Conservation (phyloP, 1,140 invertebrate species). For the Aricia agestis region DNA sequence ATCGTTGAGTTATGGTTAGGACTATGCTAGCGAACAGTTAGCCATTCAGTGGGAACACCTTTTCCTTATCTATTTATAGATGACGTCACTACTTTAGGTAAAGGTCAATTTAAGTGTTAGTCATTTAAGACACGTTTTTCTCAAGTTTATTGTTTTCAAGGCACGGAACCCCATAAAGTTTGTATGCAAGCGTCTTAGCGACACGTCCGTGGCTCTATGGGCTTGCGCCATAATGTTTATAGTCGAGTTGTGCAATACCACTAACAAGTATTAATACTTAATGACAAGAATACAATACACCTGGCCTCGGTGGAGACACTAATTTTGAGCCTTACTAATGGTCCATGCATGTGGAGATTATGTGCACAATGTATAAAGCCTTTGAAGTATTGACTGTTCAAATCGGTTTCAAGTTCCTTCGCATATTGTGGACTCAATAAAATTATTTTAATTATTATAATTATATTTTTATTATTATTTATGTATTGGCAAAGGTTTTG, state of each 20-base stretch:
- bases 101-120: too few relatives aligned
- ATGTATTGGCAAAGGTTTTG: too few relatives aligned
- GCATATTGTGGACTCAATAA: background rate
- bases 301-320: slow-evolving; percentile 16
- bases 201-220: slow-evolving; percentile 10
- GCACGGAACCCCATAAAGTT: background rate
- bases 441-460: too few relatives aligned
- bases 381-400: background rate
- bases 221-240: slow-evolving; percentile 35
- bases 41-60: too few relatives aligned
- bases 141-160: background rate
- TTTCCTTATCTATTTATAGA: too few relatives aligned
- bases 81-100: too few relatives aligned
- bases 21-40: too few relatives aligned
- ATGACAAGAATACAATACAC: slow-evolving; percentile 26
- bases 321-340: slow-evolving; percentile 13
- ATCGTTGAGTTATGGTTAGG: too few relatives aligned
- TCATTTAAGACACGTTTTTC: too few relatives aligned
- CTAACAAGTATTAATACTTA: slow-evolving; percentile 38
- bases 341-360: background rate
- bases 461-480: too few relatives aligned
- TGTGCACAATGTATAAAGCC: background rate
- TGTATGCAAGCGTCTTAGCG: slow-evolving; percentile 12
- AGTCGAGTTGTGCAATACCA: slow-evolving; percentile 29
- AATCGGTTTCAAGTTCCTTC: background rate